Evolutionary conservation across 2,888 invertebrate species (phyloP).

Genomic region (Orthosia gothica): DNA sequence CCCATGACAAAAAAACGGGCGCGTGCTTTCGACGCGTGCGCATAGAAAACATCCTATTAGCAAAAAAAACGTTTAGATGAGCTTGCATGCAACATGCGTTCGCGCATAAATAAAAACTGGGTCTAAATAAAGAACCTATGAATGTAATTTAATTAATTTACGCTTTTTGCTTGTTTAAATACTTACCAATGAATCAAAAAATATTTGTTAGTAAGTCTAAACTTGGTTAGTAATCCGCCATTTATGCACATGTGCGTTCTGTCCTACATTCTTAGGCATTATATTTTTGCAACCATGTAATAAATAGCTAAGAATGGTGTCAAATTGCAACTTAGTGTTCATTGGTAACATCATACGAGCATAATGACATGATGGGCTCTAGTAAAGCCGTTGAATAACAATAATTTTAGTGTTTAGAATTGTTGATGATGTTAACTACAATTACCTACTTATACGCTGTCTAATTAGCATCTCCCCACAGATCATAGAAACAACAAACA

Average conservation of each 20-base stretch:
- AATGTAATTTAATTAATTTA: not conserved
- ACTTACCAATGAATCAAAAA: not conserved
- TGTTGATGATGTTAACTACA: not conserved
- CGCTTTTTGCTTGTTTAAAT: too few relatives aligned
- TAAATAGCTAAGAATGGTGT: constrained; percentile 43
- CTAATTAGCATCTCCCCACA: too few relatives aligned
- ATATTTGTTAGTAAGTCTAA: not conserved
- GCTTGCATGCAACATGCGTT: not conserved
- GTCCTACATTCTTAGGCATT: constrained; percentile 19
- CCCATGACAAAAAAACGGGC: too few relatives aligned
- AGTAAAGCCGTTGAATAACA: not conserved
- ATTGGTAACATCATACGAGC: constrained; percentile 22
- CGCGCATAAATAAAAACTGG: not conserved
- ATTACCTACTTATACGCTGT: too few relatives aligned
- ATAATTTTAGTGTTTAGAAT: not conserved
- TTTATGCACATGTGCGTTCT: constrained; percentile 28
- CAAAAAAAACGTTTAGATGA: not conserved
- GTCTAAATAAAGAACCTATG: not conserved
- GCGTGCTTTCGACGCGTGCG: not conserved
- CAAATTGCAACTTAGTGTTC: constrained; percentile 27
- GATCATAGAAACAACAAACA: too few relatives aligned
- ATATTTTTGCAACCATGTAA: constrained; percentile 31
- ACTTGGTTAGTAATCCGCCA: constrained; percentile 1
- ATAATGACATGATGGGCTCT: constrained; percentile 1
- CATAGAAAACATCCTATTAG: not conserved